Evolutionary conservation across 2,113 vertebrate species (phyloP).

Genomic region (Anas platyrhynchos): DNA sequence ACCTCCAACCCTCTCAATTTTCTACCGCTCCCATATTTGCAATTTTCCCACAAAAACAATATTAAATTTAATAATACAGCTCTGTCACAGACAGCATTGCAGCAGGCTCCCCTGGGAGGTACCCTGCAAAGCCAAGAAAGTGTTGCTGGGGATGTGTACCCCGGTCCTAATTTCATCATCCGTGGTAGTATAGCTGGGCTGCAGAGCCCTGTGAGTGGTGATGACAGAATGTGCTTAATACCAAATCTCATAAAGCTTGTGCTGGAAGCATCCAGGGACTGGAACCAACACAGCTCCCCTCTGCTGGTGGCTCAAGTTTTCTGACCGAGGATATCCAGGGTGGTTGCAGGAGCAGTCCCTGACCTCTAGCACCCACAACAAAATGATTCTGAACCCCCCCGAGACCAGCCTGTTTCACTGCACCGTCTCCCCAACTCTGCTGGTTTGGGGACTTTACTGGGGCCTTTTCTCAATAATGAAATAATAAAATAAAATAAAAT

Average conservation of each 20-base stretch:
- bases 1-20: not conserved
- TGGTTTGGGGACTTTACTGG: not conserved
- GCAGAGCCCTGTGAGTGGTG: not conserved
- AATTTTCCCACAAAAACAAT: not conserved
- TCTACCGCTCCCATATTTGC: not conserved
- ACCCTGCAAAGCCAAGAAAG: not conserved
- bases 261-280: not conserved
- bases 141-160: not conserved
- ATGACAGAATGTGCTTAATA: not conserved
- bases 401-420: not conserved
- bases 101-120: not conserved
- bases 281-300: accelerated
- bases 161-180: not conserved
- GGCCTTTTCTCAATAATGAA: not conserved
- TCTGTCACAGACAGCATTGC: not conserved
- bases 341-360: not conserved
- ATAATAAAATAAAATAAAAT: too few species aligned
- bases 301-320: not conserved
- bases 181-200: not conserved
- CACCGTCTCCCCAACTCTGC: not conserved
- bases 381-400: not conserved
- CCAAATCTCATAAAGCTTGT: not conserved
- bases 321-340: not conserved
- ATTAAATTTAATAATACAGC: not conserved
- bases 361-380: not conserved